Evolutionary conservation across 2,797 vertebrate genomes (phyloP), one percentile per base, ranked within the genome.

Genomic region (Fistularia commersonii): DNA sequence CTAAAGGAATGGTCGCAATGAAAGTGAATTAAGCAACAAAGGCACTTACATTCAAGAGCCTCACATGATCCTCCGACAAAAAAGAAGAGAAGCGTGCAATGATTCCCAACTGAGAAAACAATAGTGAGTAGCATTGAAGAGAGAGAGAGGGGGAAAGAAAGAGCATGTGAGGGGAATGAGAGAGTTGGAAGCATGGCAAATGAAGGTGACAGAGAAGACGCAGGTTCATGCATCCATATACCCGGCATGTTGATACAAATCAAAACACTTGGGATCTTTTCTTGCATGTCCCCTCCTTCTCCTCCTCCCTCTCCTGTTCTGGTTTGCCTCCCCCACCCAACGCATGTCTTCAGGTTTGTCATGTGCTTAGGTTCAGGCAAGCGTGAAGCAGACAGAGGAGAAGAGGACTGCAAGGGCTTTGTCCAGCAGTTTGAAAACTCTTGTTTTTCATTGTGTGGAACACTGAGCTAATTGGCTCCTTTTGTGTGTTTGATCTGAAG

Each of bases 351-450:
- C 41, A 48, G 84, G 74, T 79, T 81, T 66, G 70, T 86, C 84
- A 83, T 83, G 81, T 84, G 85, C 79, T 85, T 76, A 76, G 72
- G 75, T 74, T 86, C 81, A 81, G 82, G 75, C 67, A 47, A 85
- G 82, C 81, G 56, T 81, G 76, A 83, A 83, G 74, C 32, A 10
- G 70, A 51, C 58, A 46, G 59, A 58, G 64, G 69, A 71, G 71
- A 69, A 62, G 57, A 37, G 41, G 40, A 42, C 69, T 76, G 51
- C 79, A 51, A 83, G 73, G 69, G 77, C 73, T 81, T 82, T 76
- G 73, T 87, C 69, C 79, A 45, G 66, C 42, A 32, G 61, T 74
- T 58, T 56, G 66, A 59, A 59, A 72, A 77, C 57, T 67, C 70
- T 14, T 14, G 47, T 62, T 71, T 66, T 73, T 57, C 58, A 66